These are phyloP conservation scores for Paracentrotus lividus DNA, from an alignment of 53 echinoderm and acorn worm species.

Conservation along the genomic window DNA sequence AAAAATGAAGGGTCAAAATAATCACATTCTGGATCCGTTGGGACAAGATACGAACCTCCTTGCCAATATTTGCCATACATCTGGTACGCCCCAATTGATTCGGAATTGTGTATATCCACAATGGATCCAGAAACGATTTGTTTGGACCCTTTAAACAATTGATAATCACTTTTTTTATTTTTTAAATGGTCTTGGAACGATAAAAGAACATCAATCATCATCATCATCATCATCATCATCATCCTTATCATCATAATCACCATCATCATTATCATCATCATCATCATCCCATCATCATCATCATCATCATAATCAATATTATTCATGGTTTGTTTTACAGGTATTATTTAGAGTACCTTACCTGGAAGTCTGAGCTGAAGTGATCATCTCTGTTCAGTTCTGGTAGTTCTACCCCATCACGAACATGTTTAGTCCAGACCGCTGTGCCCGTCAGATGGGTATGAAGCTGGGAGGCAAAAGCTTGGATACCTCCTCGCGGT, in stretches of 20 bases:
- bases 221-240: too few relatives aligned
- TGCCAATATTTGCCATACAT: too few relatives aligned
- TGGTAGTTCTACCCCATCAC: constrained; percentile 80
- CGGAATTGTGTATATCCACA: too few relatives aligned
- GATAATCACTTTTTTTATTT: too few relatives aligned
- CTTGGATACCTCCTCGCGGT: constrained; percentile 75
- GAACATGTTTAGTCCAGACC: constrained; percentile 84
- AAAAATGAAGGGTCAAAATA: too few relatives aligned
- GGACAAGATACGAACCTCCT: too few relatives aligned
- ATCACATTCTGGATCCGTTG: too few relatives aligned
- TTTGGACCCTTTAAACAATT: too few relatives aligned
- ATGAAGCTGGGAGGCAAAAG: constrained; percentile 93
- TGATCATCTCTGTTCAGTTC: constrained; percentile 87
- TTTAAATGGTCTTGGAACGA: too few relatives aligned
- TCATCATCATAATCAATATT: constrained; percentile 25
- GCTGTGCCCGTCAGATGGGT: constrained; percentile 87
- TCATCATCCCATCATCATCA: constrained; percentile 33
- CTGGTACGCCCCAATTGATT: too few relatives aligned
- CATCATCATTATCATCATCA: neutral
- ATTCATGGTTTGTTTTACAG: constrained; percentile 22
- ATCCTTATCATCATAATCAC: neutral
- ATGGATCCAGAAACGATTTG: too few relatives aligned
- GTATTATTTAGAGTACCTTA: neutral
- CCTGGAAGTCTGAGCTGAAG: constrained; percentile 90
- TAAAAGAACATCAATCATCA: too few relatives aligned